Evolutionary conservation across 2,888 invertebrate species (phyloP).

Genomic region (Asteroscopus sphinx): DNA sequence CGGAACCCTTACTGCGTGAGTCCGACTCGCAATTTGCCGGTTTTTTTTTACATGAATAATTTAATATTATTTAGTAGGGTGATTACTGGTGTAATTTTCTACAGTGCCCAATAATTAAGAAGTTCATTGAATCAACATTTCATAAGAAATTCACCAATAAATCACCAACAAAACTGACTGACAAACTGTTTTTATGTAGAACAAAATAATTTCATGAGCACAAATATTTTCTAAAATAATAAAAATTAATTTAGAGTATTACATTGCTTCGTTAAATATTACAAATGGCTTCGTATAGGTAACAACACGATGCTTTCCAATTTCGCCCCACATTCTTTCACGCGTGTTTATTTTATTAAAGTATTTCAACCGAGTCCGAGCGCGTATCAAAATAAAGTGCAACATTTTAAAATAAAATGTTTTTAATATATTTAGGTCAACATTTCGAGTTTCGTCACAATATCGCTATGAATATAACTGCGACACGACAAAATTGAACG

Average conservation of each 20-base stretch:
- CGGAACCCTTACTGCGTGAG: no score
- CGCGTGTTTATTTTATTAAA: conserved; percentile 76
- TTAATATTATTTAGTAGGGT: no score
- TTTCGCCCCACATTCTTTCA: conserved; percentile 76
- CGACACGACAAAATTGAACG: conserved; percentile 44
- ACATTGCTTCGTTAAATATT: conserved; percentile 46
- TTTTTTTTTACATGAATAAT: no score
- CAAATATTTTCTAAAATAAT: conserved; percentile 3
- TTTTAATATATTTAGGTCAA: conserved; percentile 64
- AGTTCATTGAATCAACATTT: no score
- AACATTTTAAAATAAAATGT: conserved; percentile 66
- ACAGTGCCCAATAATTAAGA: no score
- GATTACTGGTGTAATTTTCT: no score
- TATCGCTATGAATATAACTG: conserved; percentile 52
- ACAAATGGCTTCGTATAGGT: conserved; percentile 54
- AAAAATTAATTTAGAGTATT: conserved; percentile 9
- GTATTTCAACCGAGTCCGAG: conserved; percentile 57
- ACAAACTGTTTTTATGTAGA: no score
- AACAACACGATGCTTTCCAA: conserved; percentile 72
- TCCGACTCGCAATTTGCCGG: no score
- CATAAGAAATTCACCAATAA: not conserved
- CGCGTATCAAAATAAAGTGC: conserved; percentile 68
- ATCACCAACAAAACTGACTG: no score
- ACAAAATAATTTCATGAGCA: not conserved
- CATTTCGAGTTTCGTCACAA: conserved; percentile 65